These are phyloP conservation scores for Xyliphius kryptos DNA, from an alignment of 2,113 vertebrate species.

Conservation along the genomic window DNA sequence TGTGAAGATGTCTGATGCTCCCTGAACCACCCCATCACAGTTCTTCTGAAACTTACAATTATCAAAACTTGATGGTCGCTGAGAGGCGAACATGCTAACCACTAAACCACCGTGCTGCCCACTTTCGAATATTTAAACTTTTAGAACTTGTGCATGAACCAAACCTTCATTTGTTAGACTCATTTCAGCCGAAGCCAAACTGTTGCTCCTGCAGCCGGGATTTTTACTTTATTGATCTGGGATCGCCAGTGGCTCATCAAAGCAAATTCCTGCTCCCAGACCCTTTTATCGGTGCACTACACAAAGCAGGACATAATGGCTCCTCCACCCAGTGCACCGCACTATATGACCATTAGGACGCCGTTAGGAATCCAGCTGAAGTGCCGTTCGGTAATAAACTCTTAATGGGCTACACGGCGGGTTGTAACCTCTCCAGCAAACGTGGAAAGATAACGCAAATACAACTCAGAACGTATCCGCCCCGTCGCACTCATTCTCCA, in stretches of 20 bases:
- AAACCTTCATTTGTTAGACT: background rate
- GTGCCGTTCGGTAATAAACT: background rate
- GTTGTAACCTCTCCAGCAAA: background rate
- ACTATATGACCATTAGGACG: constrained; percentile 17
- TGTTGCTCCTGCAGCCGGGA: background rate
- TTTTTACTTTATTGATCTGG: constrained; percentile 14
- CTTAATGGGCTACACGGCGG: background rate
- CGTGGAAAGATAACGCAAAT: too few species aligned
- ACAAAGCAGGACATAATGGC: constrained; percentile 3
- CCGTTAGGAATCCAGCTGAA: constrained; percentile 1
- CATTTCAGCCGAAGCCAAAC: background rate
- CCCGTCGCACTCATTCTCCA: too few species aligned
- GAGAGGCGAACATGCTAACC: too few species aligned
- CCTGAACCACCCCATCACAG: too few species aligned
- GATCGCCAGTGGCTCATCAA: background rate
- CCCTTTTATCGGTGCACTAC: background rate
- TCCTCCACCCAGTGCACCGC: constrained; percentile 4
- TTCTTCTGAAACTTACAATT: too few species aligned
- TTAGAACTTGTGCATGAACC: too few species aligned
- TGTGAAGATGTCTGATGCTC: too few species aligned
- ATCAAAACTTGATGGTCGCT: too few species aligned
- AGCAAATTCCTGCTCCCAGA: background rate
- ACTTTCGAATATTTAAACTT: too few species aligned
- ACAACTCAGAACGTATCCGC: too few species aligned
- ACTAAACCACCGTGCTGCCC: too few species aligned